Percentiles rank a stretch among this genome's conserved stretches.
Conservation (phyloP, 2,888 invertebrate genomes). For the Macrosoma leucophasiata region DNA sequence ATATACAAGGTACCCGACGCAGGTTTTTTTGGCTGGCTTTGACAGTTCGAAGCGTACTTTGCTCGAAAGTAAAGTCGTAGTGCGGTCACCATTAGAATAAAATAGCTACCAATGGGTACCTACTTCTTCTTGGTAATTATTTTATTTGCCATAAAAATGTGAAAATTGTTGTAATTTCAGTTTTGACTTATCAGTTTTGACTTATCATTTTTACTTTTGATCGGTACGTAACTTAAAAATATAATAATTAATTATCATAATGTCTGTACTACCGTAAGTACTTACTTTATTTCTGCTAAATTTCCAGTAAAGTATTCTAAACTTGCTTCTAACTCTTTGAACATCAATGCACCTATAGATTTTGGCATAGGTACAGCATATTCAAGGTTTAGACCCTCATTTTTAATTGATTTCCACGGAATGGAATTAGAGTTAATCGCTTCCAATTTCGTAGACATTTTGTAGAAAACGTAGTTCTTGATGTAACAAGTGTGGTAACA, state of each 20-base stretch:
- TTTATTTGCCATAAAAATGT: too few relatives aligned
- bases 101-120: too few relatives aligned
- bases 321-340: conserved; percentile 69
- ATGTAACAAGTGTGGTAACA: conserved; percentile 23
- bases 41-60: too few relatives aligned
- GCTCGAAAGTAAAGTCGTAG: too few relatives aligned
- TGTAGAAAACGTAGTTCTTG: conserved; percentile 24
- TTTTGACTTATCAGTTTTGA: too few relatives aligned
- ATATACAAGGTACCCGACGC: too few relatives aligned
- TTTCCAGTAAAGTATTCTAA: conserved; percentile 80
- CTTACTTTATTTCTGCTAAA: conserved; percentile 73
- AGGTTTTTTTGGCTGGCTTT: too few relatives aligned
- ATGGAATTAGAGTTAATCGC: conserved; percentile 35
- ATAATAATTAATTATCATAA: neutral
- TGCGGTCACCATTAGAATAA: too few relatives aligned
- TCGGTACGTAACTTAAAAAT: too few relatives aligned
- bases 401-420: conserved; percentile 51
- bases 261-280: conserved; percentile 1
- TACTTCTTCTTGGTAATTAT: too few relatives aligned
- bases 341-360: conserved; percentile 58
- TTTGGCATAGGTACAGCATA: conserved; percentile 67
- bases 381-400: conserved; percentile 75
- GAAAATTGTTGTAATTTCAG: too few relatives aligned
- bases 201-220: too few relatives aligned
- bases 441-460: conserved; percentile 29